A percentile compares a stretch with the other conserved stretches of the same genome.
Evolutionary conservation across 2,888 invertebrate genomes (phyloP).

Genomic region (Drosophila multiciliata): DNA sequence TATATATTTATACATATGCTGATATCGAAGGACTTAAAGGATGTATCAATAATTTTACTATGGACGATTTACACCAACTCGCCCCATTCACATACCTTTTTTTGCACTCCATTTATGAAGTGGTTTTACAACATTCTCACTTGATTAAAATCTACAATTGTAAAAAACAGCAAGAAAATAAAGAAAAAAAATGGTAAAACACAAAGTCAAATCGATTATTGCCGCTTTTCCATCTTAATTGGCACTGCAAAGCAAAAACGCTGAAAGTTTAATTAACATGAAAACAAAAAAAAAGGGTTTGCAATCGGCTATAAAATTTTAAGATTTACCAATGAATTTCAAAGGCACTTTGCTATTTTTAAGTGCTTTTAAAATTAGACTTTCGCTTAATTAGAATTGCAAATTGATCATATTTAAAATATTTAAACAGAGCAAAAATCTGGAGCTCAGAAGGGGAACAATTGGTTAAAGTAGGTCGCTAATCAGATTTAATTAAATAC

Average conservation of each 20-base stretch:
- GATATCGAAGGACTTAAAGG: neutral
- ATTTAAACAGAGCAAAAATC: neutral
- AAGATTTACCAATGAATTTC: slow-evolving; percentile 5
- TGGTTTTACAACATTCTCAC: neutral
- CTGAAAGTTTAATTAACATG: neutral
- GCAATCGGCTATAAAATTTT: slow-evolving; percentile 1
- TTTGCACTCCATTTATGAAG: neutral
- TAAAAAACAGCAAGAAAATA: neutral
- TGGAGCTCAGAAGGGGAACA: neutral
- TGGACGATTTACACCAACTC: neutral
- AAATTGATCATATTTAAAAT: neutral
- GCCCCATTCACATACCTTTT: neutral
- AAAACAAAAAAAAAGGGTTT: neutral
- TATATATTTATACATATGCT: neutral
- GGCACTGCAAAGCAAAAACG: slow-evolving; percentile 14
- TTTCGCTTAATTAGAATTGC: neutral
- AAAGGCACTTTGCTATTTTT: neutral
- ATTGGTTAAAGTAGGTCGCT: neutral
- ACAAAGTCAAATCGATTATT: slow-evolving; percentile 51
- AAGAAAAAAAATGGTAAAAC: slow-evolving; percentile 19
- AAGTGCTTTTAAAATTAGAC: neutral
- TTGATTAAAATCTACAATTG: neutral
- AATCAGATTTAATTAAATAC: neutral
- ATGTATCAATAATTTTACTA: neutral
- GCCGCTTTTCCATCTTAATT: slow-evolving; percentile 37